Evolutionary conservation across 2,797 vertebrate genomes (phyloP).

Genomic region (Champsocephalus gunnari): DNA sequence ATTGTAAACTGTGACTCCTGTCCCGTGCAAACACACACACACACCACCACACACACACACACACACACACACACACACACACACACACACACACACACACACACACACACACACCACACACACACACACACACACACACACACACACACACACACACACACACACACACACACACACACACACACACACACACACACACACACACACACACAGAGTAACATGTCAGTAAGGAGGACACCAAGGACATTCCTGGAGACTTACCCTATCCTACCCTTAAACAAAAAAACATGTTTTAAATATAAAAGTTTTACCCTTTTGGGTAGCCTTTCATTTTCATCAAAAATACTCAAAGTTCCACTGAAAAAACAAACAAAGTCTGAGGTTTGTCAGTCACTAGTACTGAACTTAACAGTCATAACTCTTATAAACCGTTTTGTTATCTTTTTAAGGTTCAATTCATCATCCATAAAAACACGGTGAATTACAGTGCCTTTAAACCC

Average conservation of each 20-base stretch:
- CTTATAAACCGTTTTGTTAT: background rate
- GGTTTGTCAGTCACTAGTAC: background rate
- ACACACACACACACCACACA: slow-evolving; percentile 6
- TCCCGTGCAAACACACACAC: slow-evolving; percentile 46
- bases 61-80: too few relatives aligned
- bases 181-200: slow-evolving; percentile 44
- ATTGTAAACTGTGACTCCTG: slow-evolving; percentile 75
- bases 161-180: too few relatives aligned
- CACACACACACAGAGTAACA: slow-evolving; percentile 46
- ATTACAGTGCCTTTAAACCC: background rate
- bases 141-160: too few relatives aligned
- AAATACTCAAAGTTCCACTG: background rate
- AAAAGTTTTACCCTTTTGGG: background rate
- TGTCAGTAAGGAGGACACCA: slow-evolving; percentile 29
- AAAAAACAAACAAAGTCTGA: background rate
- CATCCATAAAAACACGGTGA: background rate
- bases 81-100: too few relatives aligned
- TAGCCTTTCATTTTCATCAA: background rate
- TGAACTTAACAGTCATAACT: background rate
- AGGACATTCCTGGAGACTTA: slow-evolving; percentile 9
- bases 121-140: too few relatives aligned
- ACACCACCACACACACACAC: too few relatives aligned
- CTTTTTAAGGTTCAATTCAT: background rate
- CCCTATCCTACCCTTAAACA: background rate
- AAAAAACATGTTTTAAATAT: background rate